These are phyloP conservation scores for Odontocolon sp. DNA, from an alignment of 2,888 invertebrate species.

Conservation along the genomic window DNA sequence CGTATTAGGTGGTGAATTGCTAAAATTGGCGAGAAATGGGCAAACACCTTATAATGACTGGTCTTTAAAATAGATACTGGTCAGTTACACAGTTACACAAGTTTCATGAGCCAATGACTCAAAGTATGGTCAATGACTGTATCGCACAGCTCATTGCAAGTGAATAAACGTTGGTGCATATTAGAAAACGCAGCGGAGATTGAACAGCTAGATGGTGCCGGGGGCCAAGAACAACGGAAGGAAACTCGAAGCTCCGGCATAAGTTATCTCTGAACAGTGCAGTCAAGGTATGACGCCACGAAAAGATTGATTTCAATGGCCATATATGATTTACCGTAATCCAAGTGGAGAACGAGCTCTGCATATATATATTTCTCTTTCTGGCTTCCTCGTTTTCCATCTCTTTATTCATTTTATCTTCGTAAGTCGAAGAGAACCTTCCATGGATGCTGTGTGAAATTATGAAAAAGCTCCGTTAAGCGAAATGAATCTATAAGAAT, in stretches of 20 bases:
- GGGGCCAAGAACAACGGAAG: slow-evolving; percentile 21
- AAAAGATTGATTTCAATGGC: slow-evolving; percentile 44
- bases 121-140: slow-evolving; percentile 17
- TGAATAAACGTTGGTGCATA: slow-evolving; percentile 2
- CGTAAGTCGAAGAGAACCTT: background rate
- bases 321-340: slow-evolving; percentile 50
- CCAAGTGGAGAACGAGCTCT: slow-evolving; percentile 17
- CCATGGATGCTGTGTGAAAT: background rate
- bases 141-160: background rate
- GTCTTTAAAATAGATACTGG: too few relatives aligned
- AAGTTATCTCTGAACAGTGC: slow-evolving; percentile 37
- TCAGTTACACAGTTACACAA: too few relatives aligned
- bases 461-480: slow-evolving; percentile 14
- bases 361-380: slow-evolving; percentile 1
- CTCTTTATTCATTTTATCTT: background rate
- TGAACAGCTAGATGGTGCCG: background rate
- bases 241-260: slow-evolving; percentile 28
- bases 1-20: slow-evolving; percentile 46
- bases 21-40: slow-evolving; percentile 15
- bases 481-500: slow-evolving; percentile 22
- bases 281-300: slow-evolving; percentile 6
- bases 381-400: slow-evolving; percentile 4
- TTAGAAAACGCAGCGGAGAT: background rate
- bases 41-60: too few relatives aligned
- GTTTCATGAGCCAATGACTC: background rate